These are phyloP conservation scores for Oncopeltus fasciatus DNA, from an alignment of 1,140 invertebrate species.

Conservation along the genomic window DNA sequence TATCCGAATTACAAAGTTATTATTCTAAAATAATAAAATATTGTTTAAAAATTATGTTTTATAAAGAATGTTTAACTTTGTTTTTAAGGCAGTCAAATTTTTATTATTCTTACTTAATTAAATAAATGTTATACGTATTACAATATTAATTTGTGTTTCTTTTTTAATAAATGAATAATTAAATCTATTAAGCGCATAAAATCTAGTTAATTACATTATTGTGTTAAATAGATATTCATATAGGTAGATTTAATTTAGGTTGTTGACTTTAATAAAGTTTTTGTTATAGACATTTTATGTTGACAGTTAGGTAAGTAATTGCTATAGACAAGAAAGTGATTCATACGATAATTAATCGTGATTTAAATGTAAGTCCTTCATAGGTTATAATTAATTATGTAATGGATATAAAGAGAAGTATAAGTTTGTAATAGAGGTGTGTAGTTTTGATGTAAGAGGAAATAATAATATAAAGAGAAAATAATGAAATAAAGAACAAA, in stretches of 20 bases:
- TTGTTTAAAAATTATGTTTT: background rate
- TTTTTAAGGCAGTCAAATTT: background rate
- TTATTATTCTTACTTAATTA: background rate
- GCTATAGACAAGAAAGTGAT: background rate
- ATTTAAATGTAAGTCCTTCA: background rate
- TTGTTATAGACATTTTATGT: background rate
- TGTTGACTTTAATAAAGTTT: slow-evolving; percentile 5
- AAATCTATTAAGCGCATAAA: background rate
- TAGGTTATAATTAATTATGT: background rate
- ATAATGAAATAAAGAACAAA: background rate
- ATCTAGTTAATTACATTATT: background rate
- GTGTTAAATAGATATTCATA: too few relatives aligned
- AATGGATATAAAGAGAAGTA: background rate
- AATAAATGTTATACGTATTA: background rate
- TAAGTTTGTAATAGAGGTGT: background rate
- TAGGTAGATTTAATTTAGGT: background rate
- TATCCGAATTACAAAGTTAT: background rate
- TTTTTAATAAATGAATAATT: background rate
- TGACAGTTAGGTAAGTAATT: background rate
- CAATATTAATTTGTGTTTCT: background rate
- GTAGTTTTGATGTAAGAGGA: background rate
- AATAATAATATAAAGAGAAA: background rate
- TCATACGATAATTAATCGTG: background rate
- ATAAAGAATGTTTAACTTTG: too few relatives aligned
- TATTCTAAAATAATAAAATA: background rate